Conservation (phyloP, 2,797 vertebrate species). For the Sciurus vulgaris region DNA sequence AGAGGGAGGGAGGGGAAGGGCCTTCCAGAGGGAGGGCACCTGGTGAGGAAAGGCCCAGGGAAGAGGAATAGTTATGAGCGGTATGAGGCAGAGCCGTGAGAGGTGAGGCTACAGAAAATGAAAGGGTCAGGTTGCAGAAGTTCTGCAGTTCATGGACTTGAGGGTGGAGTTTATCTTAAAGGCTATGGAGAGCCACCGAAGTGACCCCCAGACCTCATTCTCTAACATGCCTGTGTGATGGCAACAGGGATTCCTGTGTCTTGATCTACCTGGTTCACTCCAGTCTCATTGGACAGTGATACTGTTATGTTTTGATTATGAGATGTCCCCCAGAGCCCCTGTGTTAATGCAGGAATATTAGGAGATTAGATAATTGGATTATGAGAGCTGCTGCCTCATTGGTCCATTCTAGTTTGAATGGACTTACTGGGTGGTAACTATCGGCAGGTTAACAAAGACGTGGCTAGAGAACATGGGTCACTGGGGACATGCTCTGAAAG, state of each 20-base stretch:
- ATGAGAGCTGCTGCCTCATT: too few species aligned
- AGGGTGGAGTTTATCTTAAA: background rate
- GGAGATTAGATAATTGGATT: too few species aligned
- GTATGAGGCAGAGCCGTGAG: background rate
- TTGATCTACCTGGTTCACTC: background rate
- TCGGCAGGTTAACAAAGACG: too few species aligned
- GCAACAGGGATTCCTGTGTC: too few species aligned
- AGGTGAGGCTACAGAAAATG: background rate
- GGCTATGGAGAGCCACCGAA: background rate
- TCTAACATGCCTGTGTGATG: background rate
- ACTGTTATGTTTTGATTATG: too few species aligned
- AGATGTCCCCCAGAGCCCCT: too few species aligned
- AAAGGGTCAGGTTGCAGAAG: background rate
- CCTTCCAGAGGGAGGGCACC: background rate
- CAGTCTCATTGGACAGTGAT: too few species aligned
- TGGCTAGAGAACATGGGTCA: too few species aligned
- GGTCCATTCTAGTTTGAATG: too few species aligned
- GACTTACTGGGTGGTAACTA: too few species aligned
- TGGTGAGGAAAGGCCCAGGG: background rate
- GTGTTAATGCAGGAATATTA: too few species aligned
- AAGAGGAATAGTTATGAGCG: background rate
- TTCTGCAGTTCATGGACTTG: background rate
- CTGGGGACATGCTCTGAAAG: too few species aligned
- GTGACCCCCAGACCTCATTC: background rate
- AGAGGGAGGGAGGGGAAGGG: background rate